phyloP scores from a whole-genome alignment of 2,888 invertebrate species.

The Heliconius sara region DNA sequence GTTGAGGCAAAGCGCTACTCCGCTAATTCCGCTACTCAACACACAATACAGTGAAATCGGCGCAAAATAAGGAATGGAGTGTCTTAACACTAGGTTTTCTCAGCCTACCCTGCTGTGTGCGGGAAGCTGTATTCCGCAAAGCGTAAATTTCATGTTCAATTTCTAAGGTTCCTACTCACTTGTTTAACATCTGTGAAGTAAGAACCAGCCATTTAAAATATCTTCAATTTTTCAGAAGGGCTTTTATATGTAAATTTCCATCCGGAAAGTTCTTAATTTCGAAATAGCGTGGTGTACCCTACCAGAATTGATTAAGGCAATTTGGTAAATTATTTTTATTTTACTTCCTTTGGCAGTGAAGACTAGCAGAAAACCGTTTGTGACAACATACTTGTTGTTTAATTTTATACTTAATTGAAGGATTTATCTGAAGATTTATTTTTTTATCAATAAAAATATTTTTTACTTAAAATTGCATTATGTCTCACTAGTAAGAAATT shows the following conservation, averaged over 20 bases:
- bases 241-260: slow-evolving; percentile 20
- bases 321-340: slow-evolving; percentile 66
- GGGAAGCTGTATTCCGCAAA: no score
- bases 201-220: slow-evolving; percentile 5
- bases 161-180: background rate
- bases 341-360: slow-evolving; percentile 52
- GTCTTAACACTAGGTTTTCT: no score
- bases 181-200: background rate
- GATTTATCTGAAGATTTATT: background rate
- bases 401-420: background rate
- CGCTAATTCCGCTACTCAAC: no score
- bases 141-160: background rate
- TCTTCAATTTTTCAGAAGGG: slow-evolving; percentile 5
- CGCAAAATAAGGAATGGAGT: no score
- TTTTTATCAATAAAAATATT: background rate
- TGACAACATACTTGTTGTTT: slow-evolving; percentile 29
- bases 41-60: no score
- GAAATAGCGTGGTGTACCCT: slow-evolving; percentile 67
- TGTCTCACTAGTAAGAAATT: no score
- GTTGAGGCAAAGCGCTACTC: no score
- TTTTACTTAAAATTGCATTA: background rate
- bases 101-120: no score
- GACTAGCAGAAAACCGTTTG: slow-evolving; percentile 44
- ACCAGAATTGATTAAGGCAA: slow-evolving; percentile 65
- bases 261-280: slow-evolving; percentile 60